These are phyloP conservation scores for Wasmannia auropunctata DNA, from an alignment of 1,140 invertebrate species.

Conservation along the genomic window DNA sequence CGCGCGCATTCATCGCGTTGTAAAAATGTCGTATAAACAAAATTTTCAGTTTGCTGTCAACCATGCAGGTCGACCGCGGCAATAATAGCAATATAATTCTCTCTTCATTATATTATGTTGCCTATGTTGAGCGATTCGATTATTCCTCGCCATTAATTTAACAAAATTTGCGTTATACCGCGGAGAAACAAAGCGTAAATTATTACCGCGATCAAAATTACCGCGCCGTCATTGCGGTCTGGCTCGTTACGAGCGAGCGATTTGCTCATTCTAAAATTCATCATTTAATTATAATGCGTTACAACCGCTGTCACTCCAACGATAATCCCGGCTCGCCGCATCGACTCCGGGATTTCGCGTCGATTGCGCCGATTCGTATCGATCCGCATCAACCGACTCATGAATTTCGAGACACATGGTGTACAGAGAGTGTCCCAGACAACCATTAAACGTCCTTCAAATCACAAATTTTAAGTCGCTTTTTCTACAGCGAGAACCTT, in stretches of 20 bases:
- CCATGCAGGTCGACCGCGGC: neutral
- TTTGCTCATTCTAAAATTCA: constrained; percentile 63
- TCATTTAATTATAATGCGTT: constrained; percentile 70
- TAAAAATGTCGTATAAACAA: constrained; percentile 21
- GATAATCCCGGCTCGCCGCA: constrained; percentile 54
- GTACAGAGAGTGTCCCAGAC: neutral
- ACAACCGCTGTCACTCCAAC: constrained; percentile 55
- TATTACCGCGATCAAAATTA: constrained; percentile 69
- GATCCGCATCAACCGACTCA: constrained; percentile 17
- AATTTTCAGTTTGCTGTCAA: constrained; percentile 29
- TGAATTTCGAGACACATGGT: constrained; percentile 27
- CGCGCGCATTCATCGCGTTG: neutral
- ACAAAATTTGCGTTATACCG: constrained; percentile 59
- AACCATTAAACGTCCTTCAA: neutral
- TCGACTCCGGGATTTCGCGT: constrained; percentile 45
- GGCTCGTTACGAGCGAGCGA: constrained; percentile 60
- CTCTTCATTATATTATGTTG: constrained; percentile 60
- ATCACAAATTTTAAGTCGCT: neutral
- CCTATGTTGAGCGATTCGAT: constrained; percentile 56
- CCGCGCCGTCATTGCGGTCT: constrained; percentile 59
- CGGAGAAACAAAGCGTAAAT: constrained; percentile 68
- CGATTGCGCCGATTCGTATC: constrained; percentile 46
- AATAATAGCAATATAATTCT: constrained; percentile 56
- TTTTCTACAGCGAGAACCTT: neutral
- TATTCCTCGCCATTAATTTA: constrained; percentile 61